Evolutionary conservation across 2,113 vertebrate genomes (phyloP), one percentile per base, ranked within the genome.

Genomic region (Pelvicachromis taeniatus): DNA sequence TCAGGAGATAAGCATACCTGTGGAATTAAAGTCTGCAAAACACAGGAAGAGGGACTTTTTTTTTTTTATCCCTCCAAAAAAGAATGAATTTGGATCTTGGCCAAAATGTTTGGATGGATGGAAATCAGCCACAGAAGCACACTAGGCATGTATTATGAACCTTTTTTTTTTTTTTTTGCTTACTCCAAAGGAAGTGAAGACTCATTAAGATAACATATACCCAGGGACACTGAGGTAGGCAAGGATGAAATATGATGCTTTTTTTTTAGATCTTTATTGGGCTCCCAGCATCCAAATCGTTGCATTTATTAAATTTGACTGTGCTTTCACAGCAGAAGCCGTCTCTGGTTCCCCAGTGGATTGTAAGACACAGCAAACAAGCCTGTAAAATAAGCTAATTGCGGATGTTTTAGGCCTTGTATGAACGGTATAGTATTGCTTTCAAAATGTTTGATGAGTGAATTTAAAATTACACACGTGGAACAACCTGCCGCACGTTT

Each of bases 121-220:
- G 19, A 79, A 13, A 53, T 17, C 45, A 68, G 29, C 63, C 21
- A 58, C 52, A 61, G 53, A 80, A 35, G 52, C 42, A 59, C 81
- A 77, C 5, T 73, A 77, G 54, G 38, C 42, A 54, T 68, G 73
- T 79, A 21, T 65, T 75, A 63, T 59, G 65, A 82, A 77, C 59
- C 48, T 75, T 1, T 50, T 78, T 19, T 56, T 9, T 35, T 35
- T 56, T n/a, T 63, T 63, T 90, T 21, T 61, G 73, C 63, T 87
- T 85, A 89, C 84, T 58, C 70, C 55, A 84, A 85, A 75, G 80
- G 53, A 81, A 59, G 81, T 16, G n/a, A 50, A 83, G 65, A 40
- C 81, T 92, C 87, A 89, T 90, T 93, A 90, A 86, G 87, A 85
- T 83, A 88, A 86, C 42, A 78, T 33, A 40, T 78, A 85, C 79